These are phyloP conservation scores for Xanthia togata DNA, from an alignment of 2,888 invertebrate species.

Conservation along the genomic window DNA sequence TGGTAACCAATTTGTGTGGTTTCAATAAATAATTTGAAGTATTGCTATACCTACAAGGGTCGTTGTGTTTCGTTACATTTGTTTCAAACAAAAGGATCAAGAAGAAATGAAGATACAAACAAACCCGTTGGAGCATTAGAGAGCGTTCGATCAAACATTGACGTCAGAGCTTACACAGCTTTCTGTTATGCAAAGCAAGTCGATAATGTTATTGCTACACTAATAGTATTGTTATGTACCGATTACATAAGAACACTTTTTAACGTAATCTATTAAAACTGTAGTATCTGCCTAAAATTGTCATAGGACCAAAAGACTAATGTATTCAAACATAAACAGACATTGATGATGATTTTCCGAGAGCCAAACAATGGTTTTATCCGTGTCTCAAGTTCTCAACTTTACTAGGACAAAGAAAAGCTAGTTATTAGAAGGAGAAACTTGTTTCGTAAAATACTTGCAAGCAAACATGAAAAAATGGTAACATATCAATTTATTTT, in stretches of 20 bases:
- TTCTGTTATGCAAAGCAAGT: slow-evolving; percentile 65
- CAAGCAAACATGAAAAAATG: neutral
- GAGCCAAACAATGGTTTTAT: neutral
- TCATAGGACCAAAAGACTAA: slow-evolving; percentile 8
- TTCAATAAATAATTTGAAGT: slow-evolving; percentile 12
- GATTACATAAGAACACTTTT: slow-evolving; percentile 61
- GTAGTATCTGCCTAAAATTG: slow-evolving; percentile 13
- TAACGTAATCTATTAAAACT: slow-evolving; percentile 40
- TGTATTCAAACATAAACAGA: neutral
- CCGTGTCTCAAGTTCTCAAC: neutral
- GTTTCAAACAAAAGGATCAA: neutral
- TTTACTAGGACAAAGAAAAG: slow-evolving; percentile 8
- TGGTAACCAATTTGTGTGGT: slow-evolving; percentile 27
- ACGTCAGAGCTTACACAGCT: slow-evolving; percentile 69
- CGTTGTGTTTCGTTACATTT: neutral
- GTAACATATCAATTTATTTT: slow-evolving; percentile 13
- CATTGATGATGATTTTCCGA: neutral
- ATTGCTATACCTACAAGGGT: neutral
- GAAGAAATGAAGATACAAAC: slow-evolving; percentile 38
- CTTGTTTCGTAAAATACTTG: slow-evolving; percentile 4
- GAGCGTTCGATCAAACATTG: slow-evolving; percentile 64
- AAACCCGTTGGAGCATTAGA: slow-evolving; percentile 46
- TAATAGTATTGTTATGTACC: slow-evolving; percentile 58
- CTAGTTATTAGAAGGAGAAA: neutral
- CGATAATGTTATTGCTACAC: slow-evolving; percentile 58